Conservation (phyloP, 2,797 vertebrate genomes). For the Chloroceryle amazona region DNA sequence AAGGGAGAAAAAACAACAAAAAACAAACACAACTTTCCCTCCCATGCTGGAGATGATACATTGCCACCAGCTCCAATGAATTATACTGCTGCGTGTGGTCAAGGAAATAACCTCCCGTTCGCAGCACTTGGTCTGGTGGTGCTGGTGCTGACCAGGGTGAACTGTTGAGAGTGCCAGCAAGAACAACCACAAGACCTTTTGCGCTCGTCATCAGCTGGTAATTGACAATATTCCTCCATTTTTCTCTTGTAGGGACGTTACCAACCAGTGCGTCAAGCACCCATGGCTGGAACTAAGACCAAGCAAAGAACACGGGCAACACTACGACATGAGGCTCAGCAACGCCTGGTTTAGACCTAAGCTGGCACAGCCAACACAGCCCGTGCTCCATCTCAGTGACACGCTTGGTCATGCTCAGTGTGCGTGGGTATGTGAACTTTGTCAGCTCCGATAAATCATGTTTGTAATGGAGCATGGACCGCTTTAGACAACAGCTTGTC, state of each 20-base stretch:
- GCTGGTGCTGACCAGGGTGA: neutral
- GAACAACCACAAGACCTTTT: neutral
- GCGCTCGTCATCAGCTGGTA: fast-evolving
- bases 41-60: neutral
- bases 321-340: fast-evolving
- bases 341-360: fast-evolving
- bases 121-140: neutral
- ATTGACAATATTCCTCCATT: neutral
- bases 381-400: fast-evolving
- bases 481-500: neutral
- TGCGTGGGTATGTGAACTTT: neutral
- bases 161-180: neutral
- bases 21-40: neutral
- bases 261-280: neutral
- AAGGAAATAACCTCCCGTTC: neutral
- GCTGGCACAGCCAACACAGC: neutral
- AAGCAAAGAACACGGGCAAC: neutral
- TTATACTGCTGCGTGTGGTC: fast-evolving
- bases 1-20: neutral
- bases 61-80: neutral
- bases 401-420: neutral
- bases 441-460: neutral
- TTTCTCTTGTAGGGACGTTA: neutral
- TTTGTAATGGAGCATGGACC: neutral
- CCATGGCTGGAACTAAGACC: fast-evolving